These are phyloP conservation scores for Oryzias javanicus DNA, from an alignment of 2,113 vertebrate genomes.

Conservation along the genomic window DNA sequence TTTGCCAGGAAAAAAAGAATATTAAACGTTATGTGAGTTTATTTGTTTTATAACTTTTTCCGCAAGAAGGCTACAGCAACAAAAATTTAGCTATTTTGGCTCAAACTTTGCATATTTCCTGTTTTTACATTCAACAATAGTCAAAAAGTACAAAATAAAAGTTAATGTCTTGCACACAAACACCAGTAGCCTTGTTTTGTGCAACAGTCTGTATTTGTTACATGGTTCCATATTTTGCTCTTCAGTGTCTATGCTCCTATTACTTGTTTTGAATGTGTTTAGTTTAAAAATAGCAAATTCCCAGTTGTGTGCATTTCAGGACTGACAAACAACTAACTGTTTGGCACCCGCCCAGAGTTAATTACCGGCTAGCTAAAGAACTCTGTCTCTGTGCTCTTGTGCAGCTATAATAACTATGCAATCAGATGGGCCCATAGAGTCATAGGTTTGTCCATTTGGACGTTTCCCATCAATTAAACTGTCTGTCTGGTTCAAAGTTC, in stretches of 20 bases:
- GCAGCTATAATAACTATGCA: background rate
- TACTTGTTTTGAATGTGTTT: constrained; percentile 9
- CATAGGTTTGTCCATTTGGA: background rate
- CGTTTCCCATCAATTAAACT: background rate
- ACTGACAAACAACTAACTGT: constrained; percentile 26
- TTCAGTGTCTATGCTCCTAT: constrained; percentile 11
- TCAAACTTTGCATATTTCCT: background rate
- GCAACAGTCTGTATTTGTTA: constrained; percentile 15
- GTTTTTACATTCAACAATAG: background rate
- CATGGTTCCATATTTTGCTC: constrained; percentile 8
- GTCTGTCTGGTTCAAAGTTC: too few species aligned
- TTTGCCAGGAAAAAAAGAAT: background rate
- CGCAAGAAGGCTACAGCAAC: constrained; percentile 11
- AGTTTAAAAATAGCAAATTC: constrained; percentile 24
- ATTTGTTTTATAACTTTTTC: constrained; percentile 20
- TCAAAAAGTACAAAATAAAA: background rate
- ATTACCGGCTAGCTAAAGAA: constrained; percentile 26
- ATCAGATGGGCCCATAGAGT: background rate
- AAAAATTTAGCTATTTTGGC: constrained; percentile 13
- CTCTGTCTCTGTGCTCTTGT: constrained; percentile 12
- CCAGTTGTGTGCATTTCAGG: constrained; percentile 24
- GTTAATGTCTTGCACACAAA: background rate
- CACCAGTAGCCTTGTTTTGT: background rate
- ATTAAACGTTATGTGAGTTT: constrained; percentile 21
- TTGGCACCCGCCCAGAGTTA: constrained; percentile 49